These are phyloP conservation scores for Heliconius melpomene DNA, from an alignment of 1,140 invertebrate genomes.

Conservation along the genomic window DNA sequence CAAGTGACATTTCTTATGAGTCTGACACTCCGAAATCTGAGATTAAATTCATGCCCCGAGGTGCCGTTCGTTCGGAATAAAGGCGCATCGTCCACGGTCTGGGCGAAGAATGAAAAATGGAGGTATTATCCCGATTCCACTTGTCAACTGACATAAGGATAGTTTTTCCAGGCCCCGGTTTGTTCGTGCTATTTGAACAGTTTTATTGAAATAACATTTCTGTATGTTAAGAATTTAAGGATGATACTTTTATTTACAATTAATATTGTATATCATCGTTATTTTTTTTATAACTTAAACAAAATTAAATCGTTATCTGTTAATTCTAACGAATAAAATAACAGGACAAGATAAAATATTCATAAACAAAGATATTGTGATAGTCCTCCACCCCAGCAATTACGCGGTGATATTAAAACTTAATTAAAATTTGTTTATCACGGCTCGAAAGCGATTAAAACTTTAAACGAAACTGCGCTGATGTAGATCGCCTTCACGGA, in stretches of 20 bases:
- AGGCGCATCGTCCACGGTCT: slow-evolving; percentile 66
- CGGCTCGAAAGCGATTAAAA: slow-evolving; percentile 79
- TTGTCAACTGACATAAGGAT: slow-evolving; percentile 68
- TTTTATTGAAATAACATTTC: slow-evolving; percentile 28
- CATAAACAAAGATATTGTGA: slow-evolving; percentile 74
- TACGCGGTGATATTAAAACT: slow-evolving; percentile 80
- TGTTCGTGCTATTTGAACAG: slow-evolving; percentile 43
- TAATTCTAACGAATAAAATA: slow-evolving; percentile 32
- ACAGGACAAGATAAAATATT: slow-evolving; percentile 59
- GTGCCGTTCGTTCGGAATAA: slow-evolving; percentile 70
- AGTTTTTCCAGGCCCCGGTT: slow-evolving; percentile 53
- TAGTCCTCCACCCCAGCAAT: slow-evolving; percentile 71
- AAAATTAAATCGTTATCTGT: not conserved
- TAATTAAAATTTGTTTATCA: slow-evolving; percentile 81
- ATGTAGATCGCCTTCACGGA: slow-evolving; percentile 72
- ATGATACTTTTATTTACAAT: not conserved
- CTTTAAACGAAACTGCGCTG: slow-evolving; percentile 76
- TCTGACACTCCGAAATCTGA: slow-evolving; percentile 69
- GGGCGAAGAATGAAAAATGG: slow-evolving; percentile 71
- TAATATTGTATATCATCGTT: not conserved
- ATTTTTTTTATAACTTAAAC: not conserved
- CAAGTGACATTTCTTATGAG: slow-evolving; percentile 69
- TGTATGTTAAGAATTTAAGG: not conserved
- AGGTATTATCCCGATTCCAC: slow-evolving; percentile 71
- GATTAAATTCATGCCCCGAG: slow-evolving; percentile 78